phyloP scores from a whole-genome alignment of 2,113 vertebrate species.

The Gnathonemus longibarbis region DNA sequence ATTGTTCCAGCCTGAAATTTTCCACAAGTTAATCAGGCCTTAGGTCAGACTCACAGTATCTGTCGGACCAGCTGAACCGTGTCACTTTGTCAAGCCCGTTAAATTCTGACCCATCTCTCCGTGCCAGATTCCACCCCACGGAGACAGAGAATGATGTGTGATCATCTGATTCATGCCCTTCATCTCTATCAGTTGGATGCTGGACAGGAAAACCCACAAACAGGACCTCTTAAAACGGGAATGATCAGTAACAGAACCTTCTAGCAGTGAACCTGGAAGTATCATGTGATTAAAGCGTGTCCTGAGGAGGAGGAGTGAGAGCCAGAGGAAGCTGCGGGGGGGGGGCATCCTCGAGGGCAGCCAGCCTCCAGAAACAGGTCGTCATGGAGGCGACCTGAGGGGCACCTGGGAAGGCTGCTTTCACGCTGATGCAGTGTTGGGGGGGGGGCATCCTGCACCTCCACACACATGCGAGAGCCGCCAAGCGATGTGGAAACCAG shows the following conservation, averaged over 20 bases:
- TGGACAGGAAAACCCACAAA: neutral
- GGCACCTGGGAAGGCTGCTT: neutral
- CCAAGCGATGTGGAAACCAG: neutral
- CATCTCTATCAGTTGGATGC: neutral
- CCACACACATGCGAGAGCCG: too few relatives aligned
- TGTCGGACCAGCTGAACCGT: neutral
- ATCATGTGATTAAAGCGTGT: neutral
- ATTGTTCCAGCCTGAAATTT: neutral
- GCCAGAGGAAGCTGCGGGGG: neutral
- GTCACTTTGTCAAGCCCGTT: neutral
- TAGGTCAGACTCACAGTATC: neutral
- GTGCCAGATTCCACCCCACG: neutral
- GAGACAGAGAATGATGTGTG: neutral
- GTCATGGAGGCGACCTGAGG: neutral
- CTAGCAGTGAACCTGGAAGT: neutral
- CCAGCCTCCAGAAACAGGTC: neutral
- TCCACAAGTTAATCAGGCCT: neutral
- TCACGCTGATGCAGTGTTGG: neutral
- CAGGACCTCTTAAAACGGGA: neutral
- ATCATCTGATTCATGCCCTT: neutral
- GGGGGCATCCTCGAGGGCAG: neutral
- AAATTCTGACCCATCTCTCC: neutral
- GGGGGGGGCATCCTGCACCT: neutral
- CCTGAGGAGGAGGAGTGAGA: neutral
- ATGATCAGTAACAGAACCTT: neutral